Percentiles rank a stretch among this genome's conserved stretches.
These are phyloP conservation scores for Eristalinus aeneus DNA, from an alignment of 2,888 invertebrate genomes.

Conservation along the genomic window DNA sequence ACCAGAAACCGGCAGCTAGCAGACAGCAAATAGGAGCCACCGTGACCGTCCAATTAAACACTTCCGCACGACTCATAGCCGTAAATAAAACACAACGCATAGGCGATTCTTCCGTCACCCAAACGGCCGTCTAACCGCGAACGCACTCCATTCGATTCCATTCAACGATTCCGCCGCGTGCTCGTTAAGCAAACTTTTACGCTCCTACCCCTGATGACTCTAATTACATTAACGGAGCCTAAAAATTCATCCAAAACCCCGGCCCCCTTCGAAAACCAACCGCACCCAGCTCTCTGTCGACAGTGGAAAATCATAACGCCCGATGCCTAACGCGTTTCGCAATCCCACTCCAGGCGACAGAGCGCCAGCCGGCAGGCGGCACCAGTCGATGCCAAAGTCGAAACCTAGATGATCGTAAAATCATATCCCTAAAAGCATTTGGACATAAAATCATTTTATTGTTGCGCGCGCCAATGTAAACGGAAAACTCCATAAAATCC, in stretches of 20 bases:
- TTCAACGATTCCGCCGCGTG: neutral
- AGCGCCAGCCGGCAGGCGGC: neutral
- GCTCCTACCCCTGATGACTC: conserved; percentile 1
- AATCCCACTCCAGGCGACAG: neutral
- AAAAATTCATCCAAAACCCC: neutral
- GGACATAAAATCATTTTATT: conserved; percentile 52
- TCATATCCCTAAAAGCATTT: conserved; percentile 52
- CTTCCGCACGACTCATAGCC: neutral
- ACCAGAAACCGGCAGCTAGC: too few species aligned
- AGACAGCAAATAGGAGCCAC: neutral
- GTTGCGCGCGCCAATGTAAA: conserved; percentile 15
- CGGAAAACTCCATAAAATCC: conserved; percentile 26
- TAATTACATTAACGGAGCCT: conserved; percentile 21
- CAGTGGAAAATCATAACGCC: conserved; percentile 6
- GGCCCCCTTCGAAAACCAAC: neutral
- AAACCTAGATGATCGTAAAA: conserved; percentile 1
- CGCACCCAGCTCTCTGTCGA: neutral
- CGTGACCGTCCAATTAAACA: neutral
- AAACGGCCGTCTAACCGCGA: neutral
- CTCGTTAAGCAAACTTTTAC: neutral
- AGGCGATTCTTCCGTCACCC: neutral
- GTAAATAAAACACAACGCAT: conserved; percentile 24
- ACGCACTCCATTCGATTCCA: conserved; percentile 26
- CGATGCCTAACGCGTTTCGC: conserved; percentile 3
- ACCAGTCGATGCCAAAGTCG: neutral